Conservation (phyloP, 2,888 invertebrate genomes). For the Ornithoptera priamus region DNA sequence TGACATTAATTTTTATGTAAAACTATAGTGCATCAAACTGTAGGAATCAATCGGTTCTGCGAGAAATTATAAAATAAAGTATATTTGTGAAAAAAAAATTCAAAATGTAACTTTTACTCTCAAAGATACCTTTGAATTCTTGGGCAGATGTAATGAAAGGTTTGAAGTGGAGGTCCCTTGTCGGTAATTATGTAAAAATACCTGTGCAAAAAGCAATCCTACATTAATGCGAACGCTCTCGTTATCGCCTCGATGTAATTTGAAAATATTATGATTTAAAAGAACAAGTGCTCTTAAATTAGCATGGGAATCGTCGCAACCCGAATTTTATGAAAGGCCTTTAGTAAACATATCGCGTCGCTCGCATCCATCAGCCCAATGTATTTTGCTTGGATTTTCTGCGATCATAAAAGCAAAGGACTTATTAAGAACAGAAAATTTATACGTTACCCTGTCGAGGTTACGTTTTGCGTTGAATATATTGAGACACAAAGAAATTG, state of each 20-base stretch:
- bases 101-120: not conserved
- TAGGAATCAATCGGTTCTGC: too few species aligned
- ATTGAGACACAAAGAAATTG: conserved; percentile 20
- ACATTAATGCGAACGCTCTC: conserved; percentile 47
- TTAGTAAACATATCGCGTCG: conserved; percentile 32
- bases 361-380: conserved; percentile 26
- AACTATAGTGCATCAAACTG: too few species aligned
- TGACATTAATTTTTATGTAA: too few species aligned
- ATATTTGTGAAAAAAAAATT: not conserved
- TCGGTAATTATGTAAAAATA: conserved; percentile 25
- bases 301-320: conserved; percentile 62
- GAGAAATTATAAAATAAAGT: not conserved
- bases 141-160: not conserved
- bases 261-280: conserved; percentile 65
- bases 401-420: conserved; percentile 29
- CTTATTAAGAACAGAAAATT: conserved; percentile 32
- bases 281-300: conserved; percentile 69
- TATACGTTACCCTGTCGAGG: conserved; percentile 16
- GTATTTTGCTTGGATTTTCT: conserved; percentile 30
- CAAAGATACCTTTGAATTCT: not conserved
- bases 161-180: conserved; percentile 1
- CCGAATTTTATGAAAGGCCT: conserved; percentile 35
- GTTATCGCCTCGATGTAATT: conserved; percentile 54
- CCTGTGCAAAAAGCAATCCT: conserved; percentile 12
- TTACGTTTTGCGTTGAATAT: conserved; percentile 22